Evolutionary conservation across 2,113 vertebrate genomes (phyloP).

Genomic region (Toxostoma redivivum): DNA sequence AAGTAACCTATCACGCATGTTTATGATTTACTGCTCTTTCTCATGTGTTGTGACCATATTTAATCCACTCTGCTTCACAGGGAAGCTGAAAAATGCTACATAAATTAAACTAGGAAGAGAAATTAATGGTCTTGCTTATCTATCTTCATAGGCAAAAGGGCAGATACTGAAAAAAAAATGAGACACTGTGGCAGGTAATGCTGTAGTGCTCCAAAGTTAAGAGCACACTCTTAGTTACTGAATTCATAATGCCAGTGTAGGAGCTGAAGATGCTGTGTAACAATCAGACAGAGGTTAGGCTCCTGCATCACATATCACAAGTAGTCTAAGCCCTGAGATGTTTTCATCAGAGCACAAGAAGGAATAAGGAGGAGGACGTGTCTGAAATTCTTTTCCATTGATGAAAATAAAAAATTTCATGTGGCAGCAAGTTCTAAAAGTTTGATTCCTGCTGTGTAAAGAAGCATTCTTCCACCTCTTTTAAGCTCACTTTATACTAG

Average conservation of each 20-base stretch:
- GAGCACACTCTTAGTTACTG: background rate
- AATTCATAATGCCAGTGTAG: background rate
- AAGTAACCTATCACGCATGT: background rate
- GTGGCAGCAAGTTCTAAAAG: background rate
- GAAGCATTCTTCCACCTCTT: background rate
- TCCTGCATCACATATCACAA: background rate
- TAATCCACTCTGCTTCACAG: background rate
- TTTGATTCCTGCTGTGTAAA: background rate
- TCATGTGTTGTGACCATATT: rapidly evolving
- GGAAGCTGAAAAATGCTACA: background rate
- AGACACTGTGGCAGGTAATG: background rate
- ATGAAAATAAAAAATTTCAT: background rate
- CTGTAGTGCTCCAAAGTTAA: background rate
- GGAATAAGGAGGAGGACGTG: background rate
- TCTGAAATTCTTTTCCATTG: background rate
- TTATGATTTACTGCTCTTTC: background rate
- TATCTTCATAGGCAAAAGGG: background rate
- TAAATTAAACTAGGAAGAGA: background rate
- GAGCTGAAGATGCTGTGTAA: background rate
- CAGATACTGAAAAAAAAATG: background rate
- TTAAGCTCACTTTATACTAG: background rate
- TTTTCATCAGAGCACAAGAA: background rate
- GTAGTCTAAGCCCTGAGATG: rapidly evolving
- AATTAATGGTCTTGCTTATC: background rate
- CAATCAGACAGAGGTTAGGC: background rate